Conservation (phyloP, 2,113 vertebrate species). For the Barnardius zonarius region DNA sequence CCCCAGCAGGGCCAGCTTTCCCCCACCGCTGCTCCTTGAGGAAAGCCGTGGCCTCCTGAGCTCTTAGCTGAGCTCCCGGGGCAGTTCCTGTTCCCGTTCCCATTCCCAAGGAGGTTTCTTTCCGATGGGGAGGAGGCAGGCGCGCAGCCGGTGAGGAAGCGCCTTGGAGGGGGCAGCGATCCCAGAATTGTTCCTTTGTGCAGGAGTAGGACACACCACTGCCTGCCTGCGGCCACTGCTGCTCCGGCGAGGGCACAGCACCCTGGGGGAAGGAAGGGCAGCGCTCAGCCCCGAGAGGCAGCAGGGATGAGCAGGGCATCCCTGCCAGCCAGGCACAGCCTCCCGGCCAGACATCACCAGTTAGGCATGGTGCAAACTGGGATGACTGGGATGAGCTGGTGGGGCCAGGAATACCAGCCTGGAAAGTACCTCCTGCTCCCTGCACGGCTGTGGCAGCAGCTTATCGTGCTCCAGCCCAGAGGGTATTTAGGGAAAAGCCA, state of each 20-base stretch:
- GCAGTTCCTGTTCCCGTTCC: neutral
- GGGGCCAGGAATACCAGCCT: neutral
- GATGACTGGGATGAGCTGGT: neutral
- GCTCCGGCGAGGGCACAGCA: neutral
- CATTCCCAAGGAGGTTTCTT: neutral
- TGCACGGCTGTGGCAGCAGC: neutral
- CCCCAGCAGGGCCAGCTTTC: rapidly evolving
- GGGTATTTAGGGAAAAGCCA: conserved; percentile 9
- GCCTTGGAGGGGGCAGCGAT: neutral
- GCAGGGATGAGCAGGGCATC: neutral
- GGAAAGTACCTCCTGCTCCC: neutral
- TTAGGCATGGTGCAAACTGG: neutral
- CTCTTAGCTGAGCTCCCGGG: neutral
- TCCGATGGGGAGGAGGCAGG: neutral
- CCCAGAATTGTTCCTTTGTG: conserved; percentile 74
- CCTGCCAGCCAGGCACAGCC: neutral
- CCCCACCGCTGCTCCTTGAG: neutral
- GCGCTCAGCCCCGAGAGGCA: neutral
- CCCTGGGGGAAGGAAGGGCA: neutral
- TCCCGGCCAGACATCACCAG: neutral
- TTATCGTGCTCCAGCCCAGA: neutral
- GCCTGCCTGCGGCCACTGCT: neutral
- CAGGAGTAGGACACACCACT: neutral
- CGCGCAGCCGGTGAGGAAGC: neutral
- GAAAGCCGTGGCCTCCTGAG: neutral